A percentile compares a stretch with the other conserved stretches of the same genome.
phyloP scores from a whole-genome alignment of 2,888 invertebrate species.

The Cremastobaeus sp. region DNA sequence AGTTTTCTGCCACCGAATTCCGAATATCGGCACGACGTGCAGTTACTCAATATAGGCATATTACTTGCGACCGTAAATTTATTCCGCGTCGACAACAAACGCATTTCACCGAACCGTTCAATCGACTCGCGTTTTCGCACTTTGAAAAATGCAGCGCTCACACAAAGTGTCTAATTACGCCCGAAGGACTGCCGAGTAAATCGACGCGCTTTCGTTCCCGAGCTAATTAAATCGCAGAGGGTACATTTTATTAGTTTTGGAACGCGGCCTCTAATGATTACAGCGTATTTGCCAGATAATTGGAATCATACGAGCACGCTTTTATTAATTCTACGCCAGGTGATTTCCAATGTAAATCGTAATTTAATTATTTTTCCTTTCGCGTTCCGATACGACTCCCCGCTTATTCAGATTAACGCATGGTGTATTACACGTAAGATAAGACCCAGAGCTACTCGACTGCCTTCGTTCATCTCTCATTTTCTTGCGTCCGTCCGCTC shows the following conservation, averaged over 20 bases:
- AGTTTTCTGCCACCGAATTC: slow-evolving; percentile 56
- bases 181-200: no score
- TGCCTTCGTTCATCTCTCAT: slow-evolving; percentile 13
- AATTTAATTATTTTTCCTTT: slow-evolving; percentile 32
- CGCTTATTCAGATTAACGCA: slow-evolving; percentile 20
- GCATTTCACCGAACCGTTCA: slow-evolving; percentile 8
- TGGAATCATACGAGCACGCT: slow-evolving; percentile 1
- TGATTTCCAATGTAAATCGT: slow-evolving; percentile 33
- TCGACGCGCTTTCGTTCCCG: no score
- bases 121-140: no score
- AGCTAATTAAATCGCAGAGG: slow-evolving; percentile 17
- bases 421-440: slow-evolving; percentile 25
- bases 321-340: background rate
- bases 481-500: background rate
- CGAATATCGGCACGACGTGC: slow-evolving; percentile 49
- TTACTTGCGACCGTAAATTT: slow-evolving; percentile 19
- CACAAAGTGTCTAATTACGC: no score
- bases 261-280: slow-evolving; percentile 28
- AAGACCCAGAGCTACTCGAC: slow-evolving; percentile 11
- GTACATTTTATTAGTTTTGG: slow-evolving; percentile 41
- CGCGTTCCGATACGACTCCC: slow-evolving; percentile 3
- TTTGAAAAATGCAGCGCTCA: no score
- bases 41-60: slow-evolving; percentile 40
- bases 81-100: slow-evolving; percentile 3
- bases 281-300: slow-evolving; percentile 21